Base-by-base conservation (phyloP, 2,888 invertebrate genomes). In the Volucella bombylans region DNA sequence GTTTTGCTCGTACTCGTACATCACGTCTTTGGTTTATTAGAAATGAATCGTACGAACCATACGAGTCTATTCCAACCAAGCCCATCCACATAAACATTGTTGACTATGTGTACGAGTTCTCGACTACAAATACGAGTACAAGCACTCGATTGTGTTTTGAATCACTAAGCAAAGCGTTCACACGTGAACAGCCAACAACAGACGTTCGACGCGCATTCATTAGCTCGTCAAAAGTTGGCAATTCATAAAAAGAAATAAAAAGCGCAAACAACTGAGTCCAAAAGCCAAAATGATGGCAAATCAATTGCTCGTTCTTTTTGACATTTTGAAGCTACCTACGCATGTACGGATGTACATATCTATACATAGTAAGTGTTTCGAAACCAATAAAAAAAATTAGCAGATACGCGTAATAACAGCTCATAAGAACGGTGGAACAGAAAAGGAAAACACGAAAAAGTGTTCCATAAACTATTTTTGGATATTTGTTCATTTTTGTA, bases 401-500 rank as follows among this genome's bases (percentile, higher is more conserved):
- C 61, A 57, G 49, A 72, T 14, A 50, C 57, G 50, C 57, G 59
- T 68, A 59, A 61, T 59, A 31, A 59, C 57, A 61, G 14, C 43
- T 15, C 68, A 31, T 31, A 31, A 31, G 38, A 38, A 54, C 43
- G 67, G 54, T 11, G 41, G 43, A 61, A 59, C 38, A 50, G 47
- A 38, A 39, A 8, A 15, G 8, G n/a, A 55, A 65, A 64, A 39
- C 23, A 8, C 3, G 12, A 52, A 47, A 39, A 50, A 61, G 12
- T 59, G 18, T 61, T 50, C 10, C 31, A 31, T 6, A 49, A 18
- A 59, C 76, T 76, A 68, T 76, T 76, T 68, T 61, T 61, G 67
- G 76, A 67, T 67, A 76, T 76, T 68, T 50, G 61, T 61, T 76
- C 68, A 76, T 68, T 67, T 38, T 14, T 41, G 54, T n/a, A n/a